These are phyloP conservation scores for Drymonia ruficornis DNA, from an alignment of 2,888 invertebrate species.

Conservation along the genomic window DNA sequence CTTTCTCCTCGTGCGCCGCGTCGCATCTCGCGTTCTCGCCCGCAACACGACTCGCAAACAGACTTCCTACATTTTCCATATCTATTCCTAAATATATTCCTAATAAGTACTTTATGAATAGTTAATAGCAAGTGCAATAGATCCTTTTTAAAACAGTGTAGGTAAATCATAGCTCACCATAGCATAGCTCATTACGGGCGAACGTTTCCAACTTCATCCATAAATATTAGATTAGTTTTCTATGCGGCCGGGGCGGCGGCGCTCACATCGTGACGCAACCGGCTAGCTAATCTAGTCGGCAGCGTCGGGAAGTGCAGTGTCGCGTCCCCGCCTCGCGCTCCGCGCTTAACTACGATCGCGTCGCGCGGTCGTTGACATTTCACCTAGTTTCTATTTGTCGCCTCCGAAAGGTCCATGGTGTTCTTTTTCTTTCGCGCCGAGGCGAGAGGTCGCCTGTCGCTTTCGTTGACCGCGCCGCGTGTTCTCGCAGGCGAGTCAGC, in stretches of 20 bases:
- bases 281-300: conserved; percentile 84
- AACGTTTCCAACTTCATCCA: conserved; percentile 38
- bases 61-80: conserved; percentile 69
- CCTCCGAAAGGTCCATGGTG: conserved; percentile 71
- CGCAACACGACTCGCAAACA: conserved; percentile 53
- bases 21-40: conserved; percentile 67
- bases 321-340: conserved; percentile 80
- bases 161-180: conserved; percentile 16
- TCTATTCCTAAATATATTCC: conserved; percentile 64
- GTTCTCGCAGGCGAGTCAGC: conserved; percentile 92
- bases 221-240: conserved; percentile 58
- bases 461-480: conserved; percentile 64
- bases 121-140: conserved; percentile 16
- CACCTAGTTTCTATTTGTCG: conserved; percentile 83
- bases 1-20: conserved; percentile 73
- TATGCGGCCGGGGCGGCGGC: conserved; percentile 56
- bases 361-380: conserved; percentile 82
- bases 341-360: conserved; percentile 74
- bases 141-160: conserved; percentile 15
- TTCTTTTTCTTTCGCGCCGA: conserved; percentile 63
- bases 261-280: conserved; percentile 80
- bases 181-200: conserved; percentile 24
- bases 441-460: conserved; percentile 44
- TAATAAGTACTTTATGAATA: conserved; percentile 57
- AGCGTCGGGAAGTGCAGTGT: conserved; percentile 85